phyloP scores from a whole-genome alignment of 1,140 invertebrate species.

The Drosophila parabipectinata region DNA sequence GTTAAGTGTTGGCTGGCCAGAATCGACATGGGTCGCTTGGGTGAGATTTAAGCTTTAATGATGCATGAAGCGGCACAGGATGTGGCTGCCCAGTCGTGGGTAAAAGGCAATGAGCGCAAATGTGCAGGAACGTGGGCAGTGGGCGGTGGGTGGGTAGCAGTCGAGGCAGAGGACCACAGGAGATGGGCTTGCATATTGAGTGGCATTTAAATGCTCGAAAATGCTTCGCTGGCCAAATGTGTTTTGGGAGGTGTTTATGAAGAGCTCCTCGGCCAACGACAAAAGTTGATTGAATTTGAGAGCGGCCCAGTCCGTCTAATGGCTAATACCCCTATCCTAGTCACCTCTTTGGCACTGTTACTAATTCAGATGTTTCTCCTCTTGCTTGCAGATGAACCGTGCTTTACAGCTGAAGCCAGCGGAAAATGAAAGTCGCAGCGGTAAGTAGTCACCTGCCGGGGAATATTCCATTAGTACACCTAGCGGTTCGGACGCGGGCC shows the following conservation, averaged over 20 bases:
- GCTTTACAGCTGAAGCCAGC: slow-evolving; percentile 99
- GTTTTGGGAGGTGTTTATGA: slow-evolving; percentile 74
- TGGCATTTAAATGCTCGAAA: slow-evolving; percentile 81
- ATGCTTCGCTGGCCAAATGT: slow-evolving; percentile 51
- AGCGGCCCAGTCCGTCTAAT: slow-evolving; percentile 10
- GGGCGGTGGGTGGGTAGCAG: not conserved
- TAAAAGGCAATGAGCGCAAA: slow-evolving; percentile 81
- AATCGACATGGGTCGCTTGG: slow-evolving; percentile 77
- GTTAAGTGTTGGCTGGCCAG: slow-evolving; percentile 76
- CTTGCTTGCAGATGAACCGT: slow-evolving; percentile 96
- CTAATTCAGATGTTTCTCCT: slow-evolving; percentile 3
- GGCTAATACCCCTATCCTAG: slow-evolving; percentile 13
- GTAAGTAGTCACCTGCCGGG: slow-evolving; percentile 86
- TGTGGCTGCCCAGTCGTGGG: slow-evolving; percentile 81
- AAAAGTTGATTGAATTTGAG: slow-evolving; percentile 44
- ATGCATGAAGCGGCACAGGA: slow-evolving; percentile 82
- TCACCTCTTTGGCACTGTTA: not conserved
- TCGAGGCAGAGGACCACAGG: slow-evolving; percentile 16
- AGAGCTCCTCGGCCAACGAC: slow-evolving; percentile 52
- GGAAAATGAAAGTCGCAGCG: slow-evolving; percentile 99
- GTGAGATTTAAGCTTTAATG: slow-evolving; percentile 83
- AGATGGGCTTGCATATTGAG: slow-evolving; percentile 78
- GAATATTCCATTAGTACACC: slow-evolving; percentile 12
- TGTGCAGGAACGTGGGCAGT: slow-evolving; percentile 39
- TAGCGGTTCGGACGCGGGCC: not conserved